Base-by-base conservation (phyloP, 2,888 invertebrate species). In the Drosophila multiciliata region DNA sequence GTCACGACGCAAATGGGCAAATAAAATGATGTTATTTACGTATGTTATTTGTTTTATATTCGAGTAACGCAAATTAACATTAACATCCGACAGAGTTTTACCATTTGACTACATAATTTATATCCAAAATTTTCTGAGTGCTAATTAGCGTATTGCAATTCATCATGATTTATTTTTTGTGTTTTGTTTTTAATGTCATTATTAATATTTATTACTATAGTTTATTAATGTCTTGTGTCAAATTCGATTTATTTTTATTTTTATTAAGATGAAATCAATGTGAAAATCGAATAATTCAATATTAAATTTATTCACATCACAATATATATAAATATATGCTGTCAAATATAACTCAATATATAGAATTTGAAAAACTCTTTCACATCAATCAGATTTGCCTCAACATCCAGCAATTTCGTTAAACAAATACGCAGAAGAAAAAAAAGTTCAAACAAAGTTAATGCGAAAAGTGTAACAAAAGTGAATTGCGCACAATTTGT, bases 401-500 rank as follows among this genome's bases (percentile, higher is more conserved):
- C 4, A 52, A 38, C 15, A 33, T 6, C 36, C 23, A 48, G n/a
- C 29, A 35, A 49, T 54, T 50, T 35, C 12, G 29, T 54, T 49
- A 49, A 32, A 66, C 40, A 68, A 49, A 57, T 53, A 38, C 7
- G n/a, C 40, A 15, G 2, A 2, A n/a, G 12, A 54, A 32, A 65
- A 33, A 33, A 8, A 72, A 65, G 59, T 50, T 45, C 35, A 66
- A 64, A 26, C n/a, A 63, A 61, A 75, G 50, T 74, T 59, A 33
- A 42, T 55, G 62, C 40, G 26, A 9, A 69, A 53, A 60, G 52
- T 64, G 65, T 68, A 42, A 65, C 63, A 71, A 52, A 67, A 68
- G 63, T 64, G 67, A 87, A 83, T 73, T 71, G 78, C 53, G 64
- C 62, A 70, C 77, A 88, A 78, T 77, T 87, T 80, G 78, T 85